Percentiles rank a stretch among this genome's conserved stretches.
Conservation (phyloP, 2,113 vertebrate species). For the Oostethus manadensis region DNA sequence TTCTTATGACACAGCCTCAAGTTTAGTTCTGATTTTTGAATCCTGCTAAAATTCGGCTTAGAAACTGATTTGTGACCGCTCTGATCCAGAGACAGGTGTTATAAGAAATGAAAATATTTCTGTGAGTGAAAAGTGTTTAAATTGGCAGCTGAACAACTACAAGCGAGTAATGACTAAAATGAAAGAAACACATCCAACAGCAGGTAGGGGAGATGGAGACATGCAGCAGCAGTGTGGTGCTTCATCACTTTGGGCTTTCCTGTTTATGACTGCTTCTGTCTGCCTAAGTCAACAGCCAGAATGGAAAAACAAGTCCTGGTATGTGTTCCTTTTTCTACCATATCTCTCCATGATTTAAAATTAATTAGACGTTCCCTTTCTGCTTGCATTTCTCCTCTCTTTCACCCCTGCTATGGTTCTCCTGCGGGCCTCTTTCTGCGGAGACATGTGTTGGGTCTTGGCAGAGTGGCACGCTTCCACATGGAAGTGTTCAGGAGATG, state of each 20-base stretch:
- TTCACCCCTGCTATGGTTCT: slow-evolving; percentile 19
- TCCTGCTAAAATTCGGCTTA: too few species aligned
- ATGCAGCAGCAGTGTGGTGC: slow-evolving; percentile 18
- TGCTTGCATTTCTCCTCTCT: slow-evolving; percentile 8
- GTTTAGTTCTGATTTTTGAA: neutral
- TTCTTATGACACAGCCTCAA: too few species aligned
- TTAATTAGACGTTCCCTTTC: slow-evolving; percentile 45
- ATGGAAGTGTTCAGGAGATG: slow-evolving; percentile 69
- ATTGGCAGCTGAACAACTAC: neutral
- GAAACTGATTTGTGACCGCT: too few species aligned
- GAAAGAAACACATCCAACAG: slow-evolving; percentile 1
- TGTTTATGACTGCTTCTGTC: slow-evolving; percentile 56
- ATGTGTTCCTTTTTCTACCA: slow-evolving; percentile 47
- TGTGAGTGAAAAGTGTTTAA: neutral
- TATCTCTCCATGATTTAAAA: slow-evolving; percentile 41
- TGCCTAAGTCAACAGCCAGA: slow-evolving; percentile 49
- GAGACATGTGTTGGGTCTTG: slow-evolving; percentile 46
- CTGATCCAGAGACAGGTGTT: neutral
- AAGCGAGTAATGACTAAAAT: neutral
- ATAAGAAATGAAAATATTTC: neutral
- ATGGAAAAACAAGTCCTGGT: slow-evolving; percentile 39
- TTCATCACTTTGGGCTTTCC: slow-evolving; percentile 50
- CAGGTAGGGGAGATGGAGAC: slow-evolving; percentile 10
- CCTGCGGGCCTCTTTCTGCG: slow-evolving; percentile 13
- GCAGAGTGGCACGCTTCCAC: slow-evolving; percentile 58